Evolutionary conservation across 23 tunicate species (phyloP).

Genomic region (Trididemnum clinides): DNA sequence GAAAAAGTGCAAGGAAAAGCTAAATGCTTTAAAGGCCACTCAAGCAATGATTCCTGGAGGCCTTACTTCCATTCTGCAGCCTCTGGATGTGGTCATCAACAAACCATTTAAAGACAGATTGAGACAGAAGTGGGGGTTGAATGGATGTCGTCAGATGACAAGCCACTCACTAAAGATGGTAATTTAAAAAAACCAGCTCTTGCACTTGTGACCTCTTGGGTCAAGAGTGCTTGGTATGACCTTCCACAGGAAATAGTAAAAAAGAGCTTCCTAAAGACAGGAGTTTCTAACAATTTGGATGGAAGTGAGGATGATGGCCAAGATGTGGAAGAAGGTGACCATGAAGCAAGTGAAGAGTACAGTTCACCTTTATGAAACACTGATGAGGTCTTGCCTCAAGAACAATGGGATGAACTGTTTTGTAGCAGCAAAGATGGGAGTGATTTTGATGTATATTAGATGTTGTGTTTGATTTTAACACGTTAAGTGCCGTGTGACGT

Average conservation of each 20-base stretch:
- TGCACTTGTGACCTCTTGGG: constrained; percentile 3
- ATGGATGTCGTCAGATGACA: constrained; percentile 5
- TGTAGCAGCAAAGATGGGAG: no score
- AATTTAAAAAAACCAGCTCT: constrained; percentile 3
- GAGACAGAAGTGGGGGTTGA: background rate
- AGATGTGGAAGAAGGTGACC: no score
- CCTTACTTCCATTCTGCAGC: constrained; percentile 18
- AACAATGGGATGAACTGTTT: no score
- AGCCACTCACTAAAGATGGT: background rate
- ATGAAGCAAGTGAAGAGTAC: no score
- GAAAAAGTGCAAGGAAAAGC: constrained; percentile 4
- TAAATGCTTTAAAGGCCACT: background rate
- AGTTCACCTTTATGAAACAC: no score
- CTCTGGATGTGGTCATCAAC: constrained; percentile 29
- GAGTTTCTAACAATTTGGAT: constrained; percentile 1
- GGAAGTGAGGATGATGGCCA: constrained; percentile 23
- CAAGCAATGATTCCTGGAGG: constrained; percentile 42
- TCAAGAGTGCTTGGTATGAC: constrained; percentile 2
- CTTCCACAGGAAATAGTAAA: background rate
- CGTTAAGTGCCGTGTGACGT: no score
- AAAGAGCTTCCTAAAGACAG: background rate
- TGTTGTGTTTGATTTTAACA: no score
- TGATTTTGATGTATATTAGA: no score
- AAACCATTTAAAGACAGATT: constrained; percentile 33
- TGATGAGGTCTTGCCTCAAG: no score